Base-by-base conservation (phyloP, 2,797 vertebrate species). In the Sus cebifrons region DNA sequence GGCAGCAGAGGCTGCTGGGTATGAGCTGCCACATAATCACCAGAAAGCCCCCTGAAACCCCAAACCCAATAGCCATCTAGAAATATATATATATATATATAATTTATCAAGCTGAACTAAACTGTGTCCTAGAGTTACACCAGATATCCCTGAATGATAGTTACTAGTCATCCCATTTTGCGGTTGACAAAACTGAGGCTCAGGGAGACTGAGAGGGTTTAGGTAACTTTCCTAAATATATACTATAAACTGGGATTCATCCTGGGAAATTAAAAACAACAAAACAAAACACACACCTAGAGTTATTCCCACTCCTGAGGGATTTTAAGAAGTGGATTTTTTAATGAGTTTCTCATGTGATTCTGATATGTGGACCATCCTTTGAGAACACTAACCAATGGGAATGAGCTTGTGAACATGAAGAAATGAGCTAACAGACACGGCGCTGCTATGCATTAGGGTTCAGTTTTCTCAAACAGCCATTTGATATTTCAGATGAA, bases 151-250 rank as follows among this genome's bases (percentile, higher is more conserved):
- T 32, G 65, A 36, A 32, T 70, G 36, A 25, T 49, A 13, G 40
- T 32, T 49, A 32, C 49, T 82, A 52, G 82, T 91, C 78, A 82
- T 91, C 77, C 20, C 29, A 49, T 73, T 90, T 73, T 71, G 54
- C 15, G 32, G 15, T 4, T 81, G 54, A 82, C 40, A 65, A 49
- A 13, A 49, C 60, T 11, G 36, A 60, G 36, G 29, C 36, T 77
- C 36, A 83, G 60, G 17, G 20, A 83, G 29, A 36, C 44, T 54
- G 49, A 68, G 70, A 36, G 32, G 16, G 16, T 67, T 58, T 82
- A 27, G n/a, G 17, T 65, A 82, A 82, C 52, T 65, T 67, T 83
- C 54, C 52, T n/a, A 21, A 32, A 84, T 70, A 77, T 25, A 58
- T 3, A 23, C n/a, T 14, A 2, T 27, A 6, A 32, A 68, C 29